Conservation (phyloP, 2,888 invertebrate species). For the Sicus ferrugineus region DNA sequence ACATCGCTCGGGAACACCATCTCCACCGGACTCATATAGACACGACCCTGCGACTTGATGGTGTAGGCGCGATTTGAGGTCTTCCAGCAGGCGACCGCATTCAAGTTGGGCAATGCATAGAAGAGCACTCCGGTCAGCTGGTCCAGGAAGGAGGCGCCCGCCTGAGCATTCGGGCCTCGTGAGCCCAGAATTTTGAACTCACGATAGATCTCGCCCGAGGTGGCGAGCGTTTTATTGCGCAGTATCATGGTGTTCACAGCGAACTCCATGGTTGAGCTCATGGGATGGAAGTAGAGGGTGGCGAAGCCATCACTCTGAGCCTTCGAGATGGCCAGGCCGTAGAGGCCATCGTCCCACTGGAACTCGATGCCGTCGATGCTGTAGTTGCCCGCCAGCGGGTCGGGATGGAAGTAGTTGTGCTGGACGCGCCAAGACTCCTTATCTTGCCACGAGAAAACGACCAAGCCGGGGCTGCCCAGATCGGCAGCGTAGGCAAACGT, state of each 20-base stretch:
- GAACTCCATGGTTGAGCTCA: conserved; percentile 80
- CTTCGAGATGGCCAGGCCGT: conserved; percentile 76
- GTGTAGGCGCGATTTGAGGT: conserved; percentile 74
- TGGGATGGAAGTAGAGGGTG: conserved; percentile 80
- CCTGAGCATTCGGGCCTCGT: conserved; percentile 77
- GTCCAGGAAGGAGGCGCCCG: conserved; percentile 77
- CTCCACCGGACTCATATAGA: conserved; percentile 74
- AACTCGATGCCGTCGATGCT: conserved; percentile 75
- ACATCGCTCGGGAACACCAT: conserved; percentile 82
- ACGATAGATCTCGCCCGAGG: conserved; percentile 67
- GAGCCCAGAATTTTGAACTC: conserved; percentile 75
- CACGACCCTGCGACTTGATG: conserved; percentile 75
- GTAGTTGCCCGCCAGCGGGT: conserved; percentile 77
- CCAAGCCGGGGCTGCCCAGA: conserved; percentile 72
- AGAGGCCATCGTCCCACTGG: conserved; percentile 80
- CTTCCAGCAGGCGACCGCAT: conserved; percentile 82
- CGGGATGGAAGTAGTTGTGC: conserved; percentile 75
- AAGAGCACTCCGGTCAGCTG: conserved; percentile 76
- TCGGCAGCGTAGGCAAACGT: conserved; percentile 79
- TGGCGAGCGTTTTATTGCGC: conserved; percentile 69
- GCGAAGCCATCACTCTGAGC: conserved; percentile 73
- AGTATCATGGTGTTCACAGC: conserved; percentile 75
- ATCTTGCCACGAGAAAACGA: conserved; percentile 79
- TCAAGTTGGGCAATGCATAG: conserved; percentile 77
- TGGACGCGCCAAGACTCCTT: conserved; percentile 78